A percentile compares a stretch with the other conserved stretches of the same genome.
phyloP scores from a whole-genome alignment of 2,113 vertebrate genomes.

The Petrocephalus microphthalmus region DNA sequence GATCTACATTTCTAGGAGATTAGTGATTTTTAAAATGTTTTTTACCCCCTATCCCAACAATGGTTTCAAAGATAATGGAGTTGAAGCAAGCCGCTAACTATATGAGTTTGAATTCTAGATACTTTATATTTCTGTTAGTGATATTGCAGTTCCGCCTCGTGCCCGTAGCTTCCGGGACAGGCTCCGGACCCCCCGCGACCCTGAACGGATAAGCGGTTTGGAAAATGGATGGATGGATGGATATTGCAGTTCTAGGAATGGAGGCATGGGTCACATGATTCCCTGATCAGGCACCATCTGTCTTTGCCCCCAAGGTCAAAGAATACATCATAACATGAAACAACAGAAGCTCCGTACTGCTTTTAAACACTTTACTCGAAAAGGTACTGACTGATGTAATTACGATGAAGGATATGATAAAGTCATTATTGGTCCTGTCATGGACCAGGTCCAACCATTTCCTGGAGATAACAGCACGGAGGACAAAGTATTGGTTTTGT shows the following conservation, averaged over 20 bases:
- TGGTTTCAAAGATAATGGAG: background rate
- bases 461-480: background rate
- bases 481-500: background rate
- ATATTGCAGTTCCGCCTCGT: too few relatives aligned
- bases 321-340: background rate
- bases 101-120: background rate
- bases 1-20: background rate
- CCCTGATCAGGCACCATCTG: background rate
- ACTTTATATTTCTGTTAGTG: background rate
- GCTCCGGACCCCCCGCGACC: too few relatives aligned
- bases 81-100: background rate
- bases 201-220: too few relatives aligned
- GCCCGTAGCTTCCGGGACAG: too few relatives aligned
- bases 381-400: constrained; percentile 6
- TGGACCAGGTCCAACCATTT: background rate
- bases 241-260: background rate
- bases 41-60: background rate
- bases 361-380: background rate
- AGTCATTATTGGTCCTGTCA: background rate
- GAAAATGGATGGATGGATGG: too few relatives aligned
- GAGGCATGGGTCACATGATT: background rate
- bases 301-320: background rate
- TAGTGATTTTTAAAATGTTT: background rate
- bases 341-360: background rate
- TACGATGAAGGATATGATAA: background rate